These are phyloP conservation scores for Entomyzon cyanotis DNA, from an alignment of 2,113 vertebrate species.

Conservation along the genomic window DNA sequence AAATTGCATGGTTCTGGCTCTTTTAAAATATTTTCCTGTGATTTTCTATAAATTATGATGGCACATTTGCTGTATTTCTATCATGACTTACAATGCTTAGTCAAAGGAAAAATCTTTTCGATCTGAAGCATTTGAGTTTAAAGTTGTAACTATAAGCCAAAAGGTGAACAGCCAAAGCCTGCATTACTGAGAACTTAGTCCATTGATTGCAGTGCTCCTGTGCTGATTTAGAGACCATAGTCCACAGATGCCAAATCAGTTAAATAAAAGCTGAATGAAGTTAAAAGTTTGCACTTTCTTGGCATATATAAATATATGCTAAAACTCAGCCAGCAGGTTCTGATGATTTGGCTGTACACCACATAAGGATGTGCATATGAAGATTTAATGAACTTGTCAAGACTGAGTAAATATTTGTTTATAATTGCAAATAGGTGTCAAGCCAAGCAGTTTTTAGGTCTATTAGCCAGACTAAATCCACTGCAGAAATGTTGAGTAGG, in stretches of 20 bases:
- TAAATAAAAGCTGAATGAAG: constrained; percentile 18
- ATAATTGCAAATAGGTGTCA: not conserved
- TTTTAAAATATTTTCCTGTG: not conserved
- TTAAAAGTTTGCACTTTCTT: not conserved
- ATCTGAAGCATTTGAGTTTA: not conserved
- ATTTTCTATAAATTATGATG: not conserved
- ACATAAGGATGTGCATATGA: not conserved
- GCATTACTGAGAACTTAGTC: not conserved
- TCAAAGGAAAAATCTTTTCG: not conserved
- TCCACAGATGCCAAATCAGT: not conserved
- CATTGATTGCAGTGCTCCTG: not conserved
- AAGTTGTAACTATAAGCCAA: not conserved
- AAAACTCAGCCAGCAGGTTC: constrained; percentile 2
- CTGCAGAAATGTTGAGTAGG: not conserved
- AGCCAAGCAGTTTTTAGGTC: not conserved
- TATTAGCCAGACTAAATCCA: not conserved
- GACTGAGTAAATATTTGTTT: constrained; percentile 33
- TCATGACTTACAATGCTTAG: not conserved
- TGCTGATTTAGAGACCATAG: not conserved
- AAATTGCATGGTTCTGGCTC: not conserved
- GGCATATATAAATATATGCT: not conserved
- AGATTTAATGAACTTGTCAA: constrained; percentile 8
- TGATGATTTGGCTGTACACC: not conserved
- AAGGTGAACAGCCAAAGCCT: not conserved
- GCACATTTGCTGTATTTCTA: not conserved